These are phyloP conservation scores for Aricia artaxerxes DNA, from an alignment of 2,888 invertebrate genomes.

Conservation along the genomic window DNA sequence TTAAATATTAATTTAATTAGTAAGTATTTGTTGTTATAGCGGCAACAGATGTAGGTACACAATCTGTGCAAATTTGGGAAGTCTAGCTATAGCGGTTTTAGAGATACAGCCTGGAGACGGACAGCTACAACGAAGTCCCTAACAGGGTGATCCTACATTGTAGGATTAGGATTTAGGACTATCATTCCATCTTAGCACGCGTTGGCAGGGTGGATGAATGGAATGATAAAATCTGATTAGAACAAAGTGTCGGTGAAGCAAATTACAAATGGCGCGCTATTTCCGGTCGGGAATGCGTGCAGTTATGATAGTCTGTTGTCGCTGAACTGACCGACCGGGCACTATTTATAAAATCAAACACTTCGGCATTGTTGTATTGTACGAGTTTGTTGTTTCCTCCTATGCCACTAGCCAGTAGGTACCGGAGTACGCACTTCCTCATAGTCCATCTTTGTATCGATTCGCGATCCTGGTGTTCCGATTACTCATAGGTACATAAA, in stretches of 20 bases:
- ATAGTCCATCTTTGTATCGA: constrained; percentile 49
- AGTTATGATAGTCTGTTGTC: constrained; percentile 44
- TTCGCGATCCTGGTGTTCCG: constrained; percentile 32
- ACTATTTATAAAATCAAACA: constrained; percentile 77
- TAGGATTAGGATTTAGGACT: not conserved
- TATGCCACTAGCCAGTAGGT: constrained; percentile 36
- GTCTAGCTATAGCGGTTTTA: too few species aligned
- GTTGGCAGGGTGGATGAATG: not conserved
- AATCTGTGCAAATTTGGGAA: too few species aligned
- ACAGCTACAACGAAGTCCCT: too few species aligned
- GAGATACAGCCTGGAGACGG: too few species aligned
- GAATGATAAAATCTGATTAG: constrained; percentile 18
- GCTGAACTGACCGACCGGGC: constrained; percentile 53
- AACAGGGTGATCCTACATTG: too few species aligned
- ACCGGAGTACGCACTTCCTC: constrained; percentile 59
- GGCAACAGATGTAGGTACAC: too few species aligned
- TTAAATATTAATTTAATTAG: too few species aligned
- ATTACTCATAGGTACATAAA: not conserved
- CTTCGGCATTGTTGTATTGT: constrained; percentile 75
- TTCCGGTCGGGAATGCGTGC: constrained; percentile 40
- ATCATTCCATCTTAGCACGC: not conserved
- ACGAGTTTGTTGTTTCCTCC: constrained; percentile 62
- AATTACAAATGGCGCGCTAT: constrained; percentile 33
- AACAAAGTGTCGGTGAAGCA: constrained; percentile 29
- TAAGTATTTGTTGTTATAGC: too few species aligned